Base-by-base conservation (phyloP, 2,797 vertebrate species). In the Saguinus oedipus region DNA sequence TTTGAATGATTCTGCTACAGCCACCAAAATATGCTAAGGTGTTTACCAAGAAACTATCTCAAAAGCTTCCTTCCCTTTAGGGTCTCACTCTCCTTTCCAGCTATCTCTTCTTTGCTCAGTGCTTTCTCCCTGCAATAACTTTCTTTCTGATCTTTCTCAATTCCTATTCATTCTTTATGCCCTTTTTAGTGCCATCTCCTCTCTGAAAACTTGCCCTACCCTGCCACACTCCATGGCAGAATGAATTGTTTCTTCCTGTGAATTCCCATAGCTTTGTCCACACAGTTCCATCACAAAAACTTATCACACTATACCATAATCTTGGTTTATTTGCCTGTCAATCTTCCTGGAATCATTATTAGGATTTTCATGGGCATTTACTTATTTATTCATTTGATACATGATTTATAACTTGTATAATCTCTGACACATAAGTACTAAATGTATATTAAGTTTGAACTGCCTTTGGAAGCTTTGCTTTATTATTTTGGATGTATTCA, bases 31-130 rank as follows among this genome's bases (percentile, higher is more conserved):
- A 70, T 64, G 88, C 89, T 64, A 50, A 55, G 59, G n/a, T 84
- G 87, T 93, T 95, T 95, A 96, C 96, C 92, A 95, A 87, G 95
- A 95, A 95, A 95, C 93, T 17, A 64, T 90, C 87, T 96, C 87
- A 70, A 92, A 90, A 84, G 85, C 90, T 92, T 90, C 55, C 95
- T 80, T 95, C 78, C 48, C 88, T 74, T 90, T 59, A 80, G 80
- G n/a, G 27, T 90, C 50, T 70, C 27, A 44, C 55, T 93, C 92
- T 46, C 76, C 53, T 93, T 96, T 68, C 68, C 42, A 92, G 59
- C 78, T 80, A 95, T 11, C 20, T 33, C 7, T 59, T 61, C 17
- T 91, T 84, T 82, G 46, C 50, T 92, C 68, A 85, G 30, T 85
- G 72, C 68, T 90, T 90, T 93, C 30, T 93, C 36, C 44, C 39